A percentile compares a stretch with the other conserved stretches of the same genome.
These are phyloP conservation scores for Gnathonemus longibarbis DNA, from an alignment of 2,113 vertebrate species.

Conservation along the genomic window DNA sequence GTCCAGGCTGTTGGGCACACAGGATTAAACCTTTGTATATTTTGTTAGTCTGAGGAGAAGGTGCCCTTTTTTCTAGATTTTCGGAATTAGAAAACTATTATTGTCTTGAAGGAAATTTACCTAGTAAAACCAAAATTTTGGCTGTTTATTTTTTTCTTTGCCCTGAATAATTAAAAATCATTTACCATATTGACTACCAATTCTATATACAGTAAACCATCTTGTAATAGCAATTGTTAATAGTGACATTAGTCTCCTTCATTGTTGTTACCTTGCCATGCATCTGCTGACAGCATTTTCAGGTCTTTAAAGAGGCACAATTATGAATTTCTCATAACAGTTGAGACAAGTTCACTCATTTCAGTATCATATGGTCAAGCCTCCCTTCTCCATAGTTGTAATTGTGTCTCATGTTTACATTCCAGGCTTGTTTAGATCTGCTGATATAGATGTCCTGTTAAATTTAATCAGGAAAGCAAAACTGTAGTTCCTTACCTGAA, in stretches of 20 bases:
- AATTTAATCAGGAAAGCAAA: conserved; percentile 10
- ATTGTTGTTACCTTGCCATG: neutral
- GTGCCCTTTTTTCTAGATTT: neutral
- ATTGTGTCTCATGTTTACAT: neutral
- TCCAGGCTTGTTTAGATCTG: neutral
- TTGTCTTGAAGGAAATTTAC: neutral
- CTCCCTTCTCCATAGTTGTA: neutral
- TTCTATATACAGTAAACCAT: neutral
- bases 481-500: neutral
- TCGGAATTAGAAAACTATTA: neutral
- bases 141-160: neutral
- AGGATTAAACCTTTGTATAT: neutral
- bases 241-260: neutral
- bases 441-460: conserved; percentile 2
- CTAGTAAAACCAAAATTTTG: neutral
- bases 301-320: neutral
- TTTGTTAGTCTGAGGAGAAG: neutral
- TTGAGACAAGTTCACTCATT: too few relatives aligned
- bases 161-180: neutral
- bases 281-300: neutral
- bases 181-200: neutral
- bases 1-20: neutral
- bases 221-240: neutral
- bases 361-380: neutral
- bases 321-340: neutral